Evolutionary conservation across 2,113 vertebrate genomes (phyloP).

Genomic region (Tetrao urogallus): DNA sequence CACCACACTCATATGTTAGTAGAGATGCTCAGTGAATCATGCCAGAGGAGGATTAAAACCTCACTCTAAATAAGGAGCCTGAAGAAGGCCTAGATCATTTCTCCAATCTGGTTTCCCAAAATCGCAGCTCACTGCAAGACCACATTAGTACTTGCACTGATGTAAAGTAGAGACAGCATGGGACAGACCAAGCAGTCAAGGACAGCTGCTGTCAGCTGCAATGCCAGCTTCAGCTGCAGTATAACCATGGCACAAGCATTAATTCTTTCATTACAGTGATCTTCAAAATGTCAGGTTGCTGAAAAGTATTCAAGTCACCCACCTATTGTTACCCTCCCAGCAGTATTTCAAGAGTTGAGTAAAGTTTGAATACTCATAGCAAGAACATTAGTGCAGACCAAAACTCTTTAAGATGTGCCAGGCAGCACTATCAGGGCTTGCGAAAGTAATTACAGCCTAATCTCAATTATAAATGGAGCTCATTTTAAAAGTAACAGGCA

Average conservation of each 20-base stretch:
- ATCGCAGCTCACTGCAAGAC: background rate
- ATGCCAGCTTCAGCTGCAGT: background rate
- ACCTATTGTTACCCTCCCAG: background rate
- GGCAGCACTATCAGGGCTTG: background rate
- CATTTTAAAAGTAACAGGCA: background rate
- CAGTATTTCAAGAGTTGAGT: background rate
- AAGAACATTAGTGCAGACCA: background rate
- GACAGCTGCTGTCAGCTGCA: background rate
- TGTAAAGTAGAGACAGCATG: rapidly evolving
- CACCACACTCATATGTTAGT: background rate
- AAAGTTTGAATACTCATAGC: background rate
- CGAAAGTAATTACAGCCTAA: background rate
- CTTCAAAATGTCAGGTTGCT: background rate
- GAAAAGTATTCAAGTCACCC: background rate
- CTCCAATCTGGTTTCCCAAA: background rate
- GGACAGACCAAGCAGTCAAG: background rate
- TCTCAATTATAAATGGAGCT: background rate
- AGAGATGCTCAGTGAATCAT: background rate
- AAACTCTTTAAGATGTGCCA: background rate
- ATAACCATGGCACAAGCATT: background rate
- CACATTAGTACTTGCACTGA: background rate
- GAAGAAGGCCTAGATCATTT: background rate
- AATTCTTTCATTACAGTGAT: background rate
- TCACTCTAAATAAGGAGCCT: background rate
- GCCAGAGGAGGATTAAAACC: background rate